Percentiles rank a stretch among this genome's conserved stretches.
Evolutionary conservation across 1,140 invertebrate species (phyloP).

Genomic region (Hylaeus anthracinus): DNA sequence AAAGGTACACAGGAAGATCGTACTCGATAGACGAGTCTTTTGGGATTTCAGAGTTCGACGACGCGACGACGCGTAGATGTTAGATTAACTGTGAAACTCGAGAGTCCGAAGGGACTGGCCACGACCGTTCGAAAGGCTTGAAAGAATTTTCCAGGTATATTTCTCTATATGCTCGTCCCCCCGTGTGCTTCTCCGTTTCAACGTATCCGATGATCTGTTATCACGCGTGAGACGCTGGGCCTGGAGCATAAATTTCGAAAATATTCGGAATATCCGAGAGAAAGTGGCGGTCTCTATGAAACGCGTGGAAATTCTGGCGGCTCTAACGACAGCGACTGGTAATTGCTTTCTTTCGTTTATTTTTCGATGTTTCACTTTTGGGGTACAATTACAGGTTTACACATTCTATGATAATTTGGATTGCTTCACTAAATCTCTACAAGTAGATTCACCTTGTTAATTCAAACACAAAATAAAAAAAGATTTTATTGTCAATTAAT

Average conservation of each 20-base stretch:
- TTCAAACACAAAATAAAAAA: no score
- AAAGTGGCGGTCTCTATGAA: background rate
- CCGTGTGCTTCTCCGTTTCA: no score
- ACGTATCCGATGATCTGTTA: background rate
- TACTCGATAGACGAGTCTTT: slow-evolving; percentile 17
- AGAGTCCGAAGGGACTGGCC: background rate
- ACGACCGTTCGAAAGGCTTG: background rate
- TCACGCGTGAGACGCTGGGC: background rate
- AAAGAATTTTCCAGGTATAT: slow-evolving; percentile 28
- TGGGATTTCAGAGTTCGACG: background rate
- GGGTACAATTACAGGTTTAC: no score
- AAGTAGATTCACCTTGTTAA: no score
- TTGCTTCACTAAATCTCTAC: no score
- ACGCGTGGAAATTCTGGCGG: no score
- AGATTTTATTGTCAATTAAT: no score
- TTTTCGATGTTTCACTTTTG: no score
- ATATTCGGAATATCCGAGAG: slow-evolving; percentile 28
- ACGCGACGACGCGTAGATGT: slow-evolving; percentile 26
- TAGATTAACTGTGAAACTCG: slow-evolving; percentile 33
- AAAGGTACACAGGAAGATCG: slow-evolving; percentile 18
- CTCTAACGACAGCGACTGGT: no score
- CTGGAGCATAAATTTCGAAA: slow-evolving; percentile 11
- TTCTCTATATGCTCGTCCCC: no score
- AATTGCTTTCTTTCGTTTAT: no score
- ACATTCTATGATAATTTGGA: no score